Conservation (phyloP, 2,797 vertebrate genomes). For the Anguilla pacifica region DNA sequence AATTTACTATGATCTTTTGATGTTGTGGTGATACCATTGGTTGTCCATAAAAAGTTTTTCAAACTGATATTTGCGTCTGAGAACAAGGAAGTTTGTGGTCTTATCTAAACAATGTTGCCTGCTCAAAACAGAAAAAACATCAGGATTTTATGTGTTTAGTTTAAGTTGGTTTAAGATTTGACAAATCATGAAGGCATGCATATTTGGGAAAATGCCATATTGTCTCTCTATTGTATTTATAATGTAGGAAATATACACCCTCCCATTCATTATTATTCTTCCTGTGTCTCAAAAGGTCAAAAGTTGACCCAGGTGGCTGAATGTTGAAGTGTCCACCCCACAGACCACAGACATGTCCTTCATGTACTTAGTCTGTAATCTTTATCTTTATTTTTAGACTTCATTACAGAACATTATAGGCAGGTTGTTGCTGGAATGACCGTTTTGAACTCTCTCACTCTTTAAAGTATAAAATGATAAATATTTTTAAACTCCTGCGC, state of each 20-base stretch:
- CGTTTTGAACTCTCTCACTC: background rate
- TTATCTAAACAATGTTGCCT: background rate
- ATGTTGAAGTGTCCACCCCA: background rate
- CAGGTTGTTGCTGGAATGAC: background rate
- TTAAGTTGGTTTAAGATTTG: slow-evolving; percentile 18
- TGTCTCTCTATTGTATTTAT: slow-evolving; percentile 17
- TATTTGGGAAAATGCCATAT: background rate
- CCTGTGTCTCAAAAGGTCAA: background rate
- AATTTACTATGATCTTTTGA: background rate
- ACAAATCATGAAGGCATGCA: slow-evolving; percentile 20
- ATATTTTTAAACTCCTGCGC: background rate
- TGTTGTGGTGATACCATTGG: background rate
- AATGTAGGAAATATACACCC: background rate
- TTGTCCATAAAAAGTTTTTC: background rate
- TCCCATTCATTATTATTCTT: background rate
- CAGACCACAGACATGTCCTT: background rate
- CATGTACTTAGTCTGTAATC: background rate
- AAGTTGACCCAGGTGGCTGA: background rate
- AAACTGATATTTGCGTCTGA: slow-evolving; percentile 17
- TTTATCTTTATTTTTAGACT: slow-evolving; percentile 18
- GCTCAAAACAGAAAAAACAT: background rate
- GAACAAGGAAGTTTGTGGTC: slow-evolving; percentile 9
- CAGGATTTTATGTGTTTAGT: background rate
- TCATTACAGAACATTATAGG: background rate
- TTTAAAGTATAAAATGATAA: background rate